These are phyloP conservation scores for Exephanes ischioxanthus DNA, from an alignment of 2,888 invertebrate genomes.

Conservation along the genomic window DNA sequence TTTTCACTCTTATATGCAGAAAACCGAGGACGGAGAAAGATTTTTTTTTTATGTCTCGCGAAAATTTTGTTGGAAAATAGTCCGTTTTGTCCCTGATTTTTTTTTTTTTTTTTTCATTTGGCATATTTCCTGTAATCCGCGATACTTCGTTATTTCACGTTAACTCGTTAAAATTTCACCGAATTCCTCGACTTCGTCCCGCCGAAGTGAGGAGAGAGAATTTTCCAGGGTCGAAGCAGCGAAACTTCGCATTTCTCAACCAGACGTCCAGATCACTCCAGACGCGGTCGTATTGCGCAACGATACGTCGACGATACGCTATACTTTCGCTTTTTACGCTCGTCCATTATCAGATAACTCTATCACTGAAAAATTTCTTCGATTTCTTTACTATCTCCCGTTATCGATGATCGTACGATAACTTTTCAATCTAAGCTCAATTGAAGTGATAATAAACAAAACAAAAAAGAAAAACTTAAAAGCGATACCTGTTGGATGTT, in stretches of 20 bases:
- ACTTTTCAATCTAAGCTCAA: not conserved
- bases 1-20: conserved; percentile 71
- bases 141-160: too few relatives aligned
- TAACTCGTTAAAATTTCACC: too few relatives aligned
- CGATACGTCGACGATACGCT: conserved; percentile 27
- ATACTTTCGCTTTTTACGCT: not conserved
- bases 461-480: not conserved
- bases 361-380: conserved; percentile 20
- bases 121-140: too few relatives aligned
- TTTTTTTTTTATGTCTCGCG: not conserved
- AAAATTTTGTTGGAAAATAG: too few relatives aligned
- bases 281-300: not conserved
- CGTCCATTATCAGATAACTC: conserved; percentile 13
- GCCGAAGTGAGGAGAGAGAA: too few relatives aligned
- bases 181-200: too few relatives aligned
- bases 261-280: not conserved
- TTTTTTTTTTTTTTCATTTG: too few relatives aligned
- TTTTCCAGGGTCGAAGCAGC: too few relatives aligned
- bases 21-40: conserved; percentile 24
- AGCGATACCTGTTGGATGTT: conserved; percentile 78
- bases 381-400: conserved; percentile 36
- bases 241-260: too few relatives aligned
- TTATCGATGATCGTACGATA: conserved; percentile 35
- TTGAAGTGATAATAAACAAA: not conserved
- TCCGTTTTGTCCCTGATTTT: not conserved